A percentile compares a stretch with the other conserved stretches of the same genome.
phyloP scores from a whole-genome alignment of 2,113 vertebrate genomes.

The Vireo altiloquus region DNA sequence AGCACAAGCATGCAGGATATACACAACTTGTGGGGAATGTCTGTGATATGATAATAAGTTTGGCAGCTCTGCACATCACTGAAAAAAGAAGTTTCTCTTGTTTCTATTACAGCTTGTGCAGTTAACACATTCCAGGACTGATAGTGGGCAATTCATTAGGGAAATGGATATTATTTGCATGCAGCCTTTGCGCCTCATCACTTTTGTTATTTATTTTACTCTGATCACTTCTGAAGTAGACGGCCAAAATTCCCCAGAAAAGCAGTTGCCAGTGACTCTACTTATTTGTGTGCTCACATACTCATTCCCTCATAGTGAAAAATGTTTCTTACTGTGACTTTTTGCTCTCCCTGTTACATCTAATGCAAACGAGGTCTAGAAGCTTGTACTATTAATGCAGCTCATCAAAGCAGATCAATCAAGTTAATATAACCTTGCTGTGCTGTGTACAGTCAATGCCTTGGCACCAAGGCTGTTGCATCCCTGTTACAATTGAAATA shows the following conservation, averaged over 20 bases:
- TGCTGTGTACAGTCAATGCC: background rate
- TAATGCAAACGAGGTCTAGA: background rate
- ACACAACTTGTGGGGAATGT: background rate
- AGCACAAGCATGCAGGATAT: constrained; percentile 8
- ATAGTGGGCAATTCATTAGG: background rate
- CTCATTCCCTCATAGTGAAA: background rate
- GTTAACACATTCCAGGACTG: constrained; percentile 5
- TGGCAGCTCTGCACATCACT: constrained; percentile 10
- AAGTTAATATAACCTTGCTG: background rate
- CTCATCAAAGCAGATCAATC: background rate
- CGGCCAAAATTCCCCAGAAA: background rate
- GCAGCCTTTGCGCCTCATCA: background rate
- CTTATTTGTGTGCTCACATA: background rate
- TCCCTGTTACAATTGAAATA: background rate
- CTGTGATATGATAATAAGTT: constrained; percentile 43
- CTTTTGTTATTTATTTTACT: background rate
- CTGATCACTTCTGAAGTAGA: background rate
- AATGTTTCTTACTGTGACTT: background rate
- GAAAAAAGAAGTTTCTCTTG: constrained; percentile 12
- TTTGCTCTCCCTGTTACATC: background rate
- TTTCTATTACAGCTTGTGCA: background rate
- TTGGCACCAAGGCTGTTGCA: background rate
- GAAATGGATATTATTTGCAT: background rate
- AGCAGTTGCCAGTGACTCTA: background rate
- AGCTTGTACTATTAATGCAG: background rate